These are phyloP conservation scores for Paralichthys olivaceus DNA, from an alignment of 2,113 vertebrate genomes.

Conservation along the genomic window DNA sequence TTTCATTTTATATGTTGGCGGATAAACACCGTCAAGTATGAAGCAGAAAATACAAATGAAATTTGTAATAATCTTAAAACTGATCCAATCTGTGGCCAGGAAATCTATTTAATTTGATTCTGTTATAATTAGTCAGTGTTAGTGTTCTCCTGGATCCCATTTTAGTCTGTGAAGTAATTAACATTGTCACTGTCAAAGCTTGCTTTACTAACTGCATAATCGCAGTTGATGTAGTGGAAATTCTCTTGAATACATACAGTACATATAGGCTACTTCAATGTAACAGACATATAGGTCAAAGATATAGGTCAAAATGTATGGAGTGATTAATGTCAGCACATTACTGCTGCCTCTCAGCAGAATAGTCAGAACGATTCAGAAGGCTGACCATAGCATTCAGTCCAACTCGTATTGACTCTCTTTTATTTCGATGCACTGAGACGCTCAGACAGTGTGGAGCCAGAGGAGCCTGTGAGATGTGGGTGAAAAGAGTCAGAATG, in stretches of 20 bases:
- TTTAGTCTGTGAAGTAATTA: neutral
- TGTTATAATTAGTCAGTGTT: neutral
- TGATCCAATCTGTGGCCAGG: neutral
- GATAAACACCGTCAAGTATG: neutral
- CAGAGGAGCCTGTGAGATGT: neutral
- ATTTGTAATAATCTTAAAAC: neutral
- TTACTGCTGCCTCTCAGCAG: neutral
- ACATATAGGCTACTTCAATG: neutral
- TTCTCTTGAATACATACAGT: neutral
- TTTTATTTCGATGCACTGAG: neutral
- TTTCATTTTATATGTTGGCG: conserved; percentile 17
- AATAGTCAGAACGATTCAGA: neutral
- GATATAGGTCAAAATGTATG: conserved; percentile 19
- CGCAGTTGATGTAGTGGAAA: conserved; percentile 11
- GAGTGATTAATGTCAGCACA: conserved; percentile 38
- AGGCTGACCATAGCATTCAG: neutral
- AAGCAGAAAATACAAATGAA: neutral
- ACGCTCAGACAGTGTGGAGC: neutral
- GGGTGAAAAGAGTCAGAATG: neutral
- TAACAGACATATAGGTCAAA: conserved; percentile 35
- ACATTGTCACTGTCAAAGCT: neutral
- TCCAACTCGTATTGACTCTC: neutral
- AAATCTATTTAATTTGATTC: neutral
- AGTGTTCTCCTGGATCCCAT: neutral
- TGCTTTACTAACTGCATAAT: neutral